A percentile compares a stretch with the other conserved stretches of the same genome.
These are phyloP conservation scores for Drosophila sturtevanti DNA, from an alignment of 1,140 invertebrate genomes.

Conservation along the genomic window DNA sequence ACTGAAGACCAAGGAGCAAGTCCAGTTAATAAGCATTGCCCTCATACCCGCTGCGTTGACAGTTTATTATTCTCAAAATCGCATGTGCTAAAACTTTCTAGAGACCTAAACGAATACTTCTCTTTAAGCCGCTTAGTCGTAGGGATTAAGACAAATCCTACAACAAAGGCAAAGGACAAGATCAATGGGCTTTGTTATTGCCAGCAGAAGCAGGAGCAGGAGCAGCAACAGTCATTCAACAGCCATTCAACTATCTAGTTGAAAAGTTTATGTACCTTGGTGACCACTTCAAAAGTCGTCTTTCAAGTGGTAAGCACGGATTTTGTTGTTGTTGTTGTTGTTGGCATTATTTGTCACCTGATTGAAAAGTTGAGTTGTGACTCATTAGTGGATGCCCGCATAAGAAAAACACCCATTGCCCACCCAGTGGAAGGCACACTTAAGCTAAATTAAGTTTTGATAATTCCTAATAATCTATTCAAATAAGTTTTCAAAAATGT, in stretches of 20 bases:
- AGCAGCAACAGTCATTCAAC: background rate
- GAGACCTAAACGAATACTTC: constrained; percentile 24
- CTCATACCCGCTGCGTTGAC: constrained; percentile 26
- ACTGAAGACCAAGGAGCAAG: background rate
- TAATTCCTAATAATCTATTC: constrained; percentile 82
- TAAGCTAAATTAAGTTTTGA: constrained; percentile 81
- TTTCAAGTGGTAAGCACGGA: constrained; percentile 56
- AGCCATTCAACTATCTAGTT: constrained; percentile 11
- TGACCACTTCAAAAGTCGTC: constrained; percentile 72
- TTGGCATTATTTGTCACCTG: constrained; percentile 57
- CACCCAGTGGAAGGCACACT: constrained; percentile 26
- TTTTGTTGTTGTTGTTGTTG: constrained; percentile 30
- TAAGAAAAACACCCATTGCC: background rate
- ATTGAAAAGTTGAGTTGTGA: constrained; percentile 22
- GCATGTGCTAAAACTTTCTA: constrained; percentile 59
- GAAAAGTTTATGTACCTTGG: constrained; percentile 54
- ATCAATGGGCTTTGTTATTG: constrained; percentile 65
- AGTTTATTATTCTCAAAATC: constrained; percentile 34
- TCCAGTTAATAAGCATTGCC: constrained; percentile 49
- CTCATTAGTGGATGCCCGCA: constrained; percentile 62
- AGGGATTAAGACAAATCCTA: constrained; percentile 42
- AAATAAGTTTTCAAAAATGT: constrained; percentile 72
- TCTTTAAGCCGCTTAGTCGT: constrained; percentile 59
- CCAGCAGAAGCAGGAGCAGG: background rate
- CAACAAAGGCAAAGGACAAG: constrained; percentile 63